Percentiles rank a stretch among this genome's conserved stretches.
These are phyloP conservation scores for Laodelphax striatellus DNA, from an alignment of 1,140 invertebrate species.

Conservation along the genomic window DNA sequence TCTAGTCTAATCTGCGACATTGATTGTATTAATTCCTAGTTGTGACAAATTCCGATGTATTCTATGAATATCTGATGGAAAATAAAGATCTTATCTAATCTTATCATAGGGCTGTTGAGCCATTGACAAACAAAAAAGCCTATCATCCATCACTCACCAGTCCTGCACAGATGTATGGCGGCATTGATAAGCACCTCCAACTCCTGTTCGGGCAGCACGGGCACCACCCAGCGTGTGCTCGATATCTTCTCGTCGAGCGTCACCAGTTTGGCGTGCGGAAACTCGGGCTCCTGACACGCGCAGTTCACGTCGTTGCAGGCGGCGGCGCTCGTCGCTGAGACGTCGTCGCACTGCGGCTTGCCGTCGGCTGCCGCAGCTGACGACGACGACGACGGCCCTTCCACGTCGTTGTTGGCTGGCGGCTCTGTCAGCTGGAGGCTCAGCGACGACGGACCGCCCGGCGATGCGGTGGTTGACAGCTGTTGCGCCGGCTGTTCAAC, in stretches of 20 bases:
- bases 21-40: too few species aligned
- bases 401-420: not conserved
- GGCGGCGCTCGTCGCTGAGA: not conserved
- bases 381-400: not conserved
- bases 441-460: conserved; percentile 9
- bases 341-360: too few species aligned
- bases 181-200: conserved; percentile 83
- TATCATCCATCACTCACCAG: conserved; percentile 36
- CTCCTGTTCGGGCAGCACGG: conserved; percentile 91
- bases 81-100: too few species aligned
- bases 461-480: conserved; percentile 2
- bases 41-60: too few species aligned
- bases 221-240: conserved; percentile 90
- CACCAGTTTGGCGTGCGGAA: conserved; percentile 75
- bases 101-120: too few species aligned
- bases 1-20: too few species aligned
- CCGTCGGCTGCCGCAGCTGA: too few species aligned
- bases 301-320: conserved; percentile 14
- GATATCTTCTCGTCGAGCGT: conserved; percentile 91
- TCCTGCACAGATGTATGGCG: conserved; percentile 72
- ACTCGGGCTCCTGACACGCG: conserved; percentile 34
- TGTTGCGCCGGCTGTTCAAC: not conserved
- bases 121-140: too few species aligned
- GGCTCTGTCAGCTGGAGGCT: not conserved
- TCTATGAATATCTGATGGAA: too few species aligned